Conservation (phyloP, 2,888 invertebrate species). For the Mythimna albipuncta region DNA sequence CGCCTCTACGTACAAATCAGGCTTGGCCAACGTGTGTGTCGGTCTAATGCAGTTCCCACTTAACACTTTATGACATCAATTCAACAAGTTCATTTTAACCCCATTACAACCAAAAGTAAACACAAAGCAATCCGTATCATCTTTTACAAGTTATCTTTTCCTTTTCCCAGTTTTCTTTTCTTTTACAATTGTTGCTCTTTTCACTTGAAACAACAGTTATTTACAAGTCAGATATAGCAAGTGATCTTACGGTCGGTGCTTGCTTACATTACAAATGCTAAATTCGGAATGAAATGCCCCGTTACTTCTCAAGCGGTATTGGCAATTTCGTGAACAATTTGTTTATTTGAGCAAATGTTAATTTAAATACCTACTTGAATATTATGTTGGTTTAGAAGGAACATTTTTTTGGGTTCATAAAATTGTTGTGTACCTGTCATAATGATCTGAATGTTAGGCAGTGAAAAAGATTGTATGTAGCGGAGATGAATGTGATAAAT, state of each 20-base stretch:
- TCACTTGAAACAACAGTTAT: conserved; percentile 29
- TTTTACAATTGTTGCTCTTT: conserved; percentile 1
- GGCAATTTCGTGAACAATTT: conserved; percentile 30
- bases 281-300: conserved; percentile 34
- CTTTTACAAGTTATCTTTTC: conserved; percentile 15
- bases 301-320: conserved; percentile 36
- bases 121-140: neutral
- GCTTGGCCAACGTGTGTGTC: too few species aligned
- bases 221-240: conserved; percentile 36
- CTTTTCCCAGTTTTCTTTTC: conserved; percentile 18
- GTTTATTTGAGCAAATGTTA: conserved; percentile 12
- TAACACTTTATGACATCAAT: too few species aligned
- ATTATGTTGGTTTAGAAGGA: neutral
- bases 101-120: neutral
- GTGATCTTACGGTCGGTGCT: conserved; percentile 27
- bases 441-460: too few species aligned
- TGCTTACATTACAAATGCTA: conserved; percentile 59
- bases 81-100: neutral
- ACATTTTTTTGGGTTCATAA: neutral
- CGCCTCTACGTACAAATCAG: too few species aligned
- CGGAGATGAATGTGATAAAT: too few species aligned
- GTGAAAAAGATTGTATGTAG: too few species aligned
- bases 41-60: too few species aligned
- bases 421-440: neutral
- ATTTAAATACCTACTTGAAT: conserved; percentile 34